Percentiles rank a stretch among this genome's conserved stretches.
Evolutionary conservation across 2,888 invertebrate species (phyloP).

Genomic region (Sussaba pulchella): DNA sequence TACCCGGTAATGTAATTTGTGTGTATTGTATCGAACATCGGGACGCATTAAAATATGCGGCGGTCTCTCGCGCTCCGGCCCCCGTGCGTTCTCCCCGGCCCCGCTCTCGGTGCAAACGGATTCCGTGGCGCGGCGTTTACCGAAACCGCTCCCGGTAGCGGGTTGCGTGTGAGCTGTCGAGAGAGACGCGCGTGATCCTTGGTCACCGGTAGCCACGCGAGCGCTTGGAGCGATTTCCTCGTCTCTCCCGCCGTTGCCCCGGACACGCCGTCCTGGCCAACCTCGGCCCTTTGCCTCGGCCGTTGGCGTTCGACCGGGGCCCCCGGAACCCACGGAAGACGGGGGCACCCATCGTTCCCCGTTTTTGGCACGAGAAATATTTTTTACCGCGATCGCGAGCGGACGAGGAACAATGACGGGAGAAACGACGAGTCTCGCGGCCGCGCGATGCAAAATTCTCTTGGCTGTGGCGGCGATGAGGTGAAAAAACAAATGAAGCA

Average conservation of each 20-base stretch:
- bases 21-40: conserved; percentile 40
- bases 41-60: conserved; percentile 58
- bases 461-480: conserved; percentile 35
- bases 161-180: conserved; percentile 55
- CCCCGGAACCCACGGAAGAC: too few species aligned
- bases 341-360: conserved; percentile 48
- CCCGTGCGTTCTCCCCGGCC: conserved; percentile 21
- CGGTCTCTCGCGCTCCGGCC: conserved; percentile 11
- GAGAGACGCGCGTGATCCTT: conserved; percentile 63
- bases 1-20: background rate
- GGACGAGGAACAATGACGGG: too few species aligned
- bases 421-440: conserved; percentile 21
- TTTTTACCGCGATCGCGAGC: too few species aligned
- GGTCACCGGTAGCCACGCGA: conserved; percentile 79
- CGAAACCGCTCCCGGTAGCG: conserved; percentile 62
- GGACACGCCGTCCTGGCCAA: conserved; percentile 10
- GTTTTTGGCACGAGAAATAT: conserved; percentile 62
- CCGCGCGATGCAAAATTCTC: conserved; percentile 42
- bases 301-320: too few species aligned
- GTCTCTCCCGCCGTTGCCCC: conserved; percentile 61
- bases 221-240: conserved; percentile 79
- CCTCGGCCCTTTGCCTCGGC: conserved; percentile 6
- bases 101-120: conserved; percentile 30
- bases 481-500: conserved; percentile 25
- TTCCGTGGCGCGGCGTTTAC: conserved; percentile 57